Conservation (phyloP, 2,888 invertebrate species). For the Pristionchus fissidentatus region DNA sequence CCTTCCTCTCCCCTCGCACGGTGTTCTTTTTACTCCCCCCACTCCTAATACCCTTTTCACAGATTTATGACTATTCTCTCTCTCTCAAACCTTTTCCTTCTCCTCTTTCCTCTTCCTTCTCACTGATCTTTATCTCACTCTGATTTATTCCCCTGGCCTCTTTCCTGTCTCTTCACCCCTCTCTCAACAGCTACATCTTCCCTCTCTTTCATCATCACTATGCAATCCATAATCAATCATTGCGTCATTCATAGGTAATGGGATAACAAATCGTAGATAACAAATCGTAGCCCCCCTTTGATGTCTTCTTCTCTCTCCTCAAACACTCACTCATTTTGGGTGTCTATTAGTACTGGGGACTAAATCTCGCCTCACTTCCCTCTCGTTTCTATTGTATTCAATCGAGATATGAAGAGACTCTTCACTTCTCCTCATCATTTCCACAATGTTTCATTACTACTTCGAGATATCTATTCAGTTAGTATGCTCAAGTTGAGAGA, state of each 20-base stretch:
- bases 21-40: not conserved
- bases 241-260: too few species aligned
- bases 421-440: not conserved
- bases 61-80: not conserved
- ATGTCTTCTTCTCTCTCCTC: constrained; percentile 2
- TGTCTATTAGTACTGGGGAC: constrained; percentile 24
- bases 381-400: not conserved
- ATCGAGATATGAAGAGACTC: not conserved
- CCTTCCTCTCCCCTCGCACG: not conserved
- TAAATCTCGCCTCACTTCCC: constrained; percentile 20
- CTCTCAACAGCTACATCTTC: not conserved
- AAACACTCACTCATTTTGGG: constrained; percentile 18
- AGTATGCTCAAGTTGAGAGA: not conserved
- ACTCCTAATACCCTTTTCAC: not conserved
- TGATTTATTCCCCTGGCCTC: constrained; percentile 21
- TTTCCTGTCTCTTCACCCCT: not conserved
- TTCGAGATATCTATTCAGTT: not conserved
- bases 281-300: constrained; percentile 3
- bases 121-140: constrained; percentile 13
- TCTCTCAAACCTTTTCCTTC: constrained; percentile 8
- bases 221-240: too few species aligned
- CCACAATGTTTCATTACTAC: not conserved
- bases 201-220: constrained; percentile 2
- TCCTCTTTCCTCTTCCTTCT: not conserved
- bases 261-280: constrained; percentile 14